Base-by-base conservation (phyloP, 2,888 invertebrate genomes). In the Desoria tigrina region DNA sequence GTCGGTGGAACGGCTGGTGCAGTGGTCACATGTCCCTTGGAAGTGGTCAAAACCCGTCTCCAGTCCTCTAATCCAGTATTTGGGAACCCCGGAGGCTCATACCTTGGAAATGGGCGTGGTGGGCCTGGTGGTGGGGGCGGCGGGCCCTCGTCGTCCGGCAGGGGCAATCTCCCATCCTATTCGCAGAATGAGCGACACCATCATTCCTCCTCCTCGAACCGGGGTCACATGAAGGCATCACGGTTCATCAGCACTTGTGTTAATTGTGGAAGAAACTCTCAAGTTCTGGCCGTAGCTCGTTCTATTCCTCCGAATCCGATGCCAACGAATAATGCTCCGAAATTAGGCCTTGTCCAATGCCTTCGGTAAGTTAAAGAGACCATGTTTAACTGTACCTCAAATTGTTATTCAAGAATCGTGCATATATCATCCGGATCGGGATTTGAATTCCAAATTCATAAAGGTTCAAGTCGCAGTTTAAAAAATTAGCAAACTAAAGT, bases 1-100 rank as follows among this genome's bases (percentile, higher is more conserved):
- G 87, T 92, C 81, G 98, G 95, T 72, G 98, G 98, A 71, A 98
- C 97, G 60, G 90, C 92, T 54, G 97, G 97, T 61, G 97, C 97
- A 21, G 92, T 98, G 74, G 88, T 94, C 73, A 98, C 98, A 78
- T 97, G 97, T 82, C 98, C 98, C 14, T 83, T 98, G 77, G 98
- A 98, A 84, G 97, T 98, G 74, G 94, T 98, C 53, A 98, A 98
- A 83, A 97, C 97, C 14, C 87, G 98, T 28, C 86, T 96, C 74
- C 98, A 98, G 81, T 97, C 97, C 26, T 96, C 96, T 6, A 87
- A 88, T 73, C 90, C 88, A 57, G 82, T 83, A 65, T 86, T 85
- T 76, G 77, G 76, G 11, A 72, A 70, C 37, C 69, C 56, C 6
- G 23, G 21, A 51, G 16, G n/a, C 6, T 16, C 45, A 45, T 45